phyloP scores from a whole-genome alignment of 2,888 invertebrate species.

The Noctua janthina region DNA sequence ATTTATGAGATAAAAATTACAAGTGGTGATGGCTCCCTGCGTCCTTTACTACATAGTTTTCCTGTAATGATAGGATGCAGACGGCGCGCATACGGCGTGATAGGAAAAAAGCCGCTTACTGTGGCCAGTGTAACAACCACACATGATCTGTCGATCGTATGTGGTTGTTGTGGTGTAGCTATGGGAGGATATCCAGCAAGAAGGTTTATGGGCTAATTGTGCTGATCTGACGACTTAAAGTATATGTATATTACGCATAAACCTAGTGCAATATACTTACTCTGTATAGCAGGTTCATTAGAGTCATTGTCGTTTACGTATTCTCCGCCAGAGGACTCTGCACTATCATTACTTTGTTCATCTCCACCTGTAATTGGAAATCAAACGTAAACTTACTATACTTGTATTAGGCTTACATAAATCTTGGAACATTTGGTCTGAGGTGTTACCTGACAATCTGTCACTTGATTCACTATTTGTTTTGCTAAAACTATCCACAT shows the following conservation, averaged over 20 bases:
- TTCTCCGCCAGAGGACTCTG: constrained; percentile 73
- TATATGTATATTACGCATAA: background rate
- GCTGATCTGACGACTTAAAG: background rate
- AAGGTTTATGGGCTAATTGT: background rate
- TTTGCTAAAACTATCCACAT: constrained; percentile 67
- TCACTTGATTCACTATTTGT: constrained; percentile 69
- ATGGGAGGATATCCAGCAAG: background rate
- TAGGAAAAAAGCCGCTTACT: too few species aligned
- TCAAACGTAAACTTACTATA: background rate
- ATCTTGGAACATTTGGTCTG: background rate
- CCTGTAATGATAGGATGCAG: too few species aligned
- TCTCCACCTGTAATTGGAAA: constrained; percentile 69
- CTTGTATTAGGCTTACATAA: background rate
- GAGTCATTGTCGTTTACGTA: constrained; percentile 71
- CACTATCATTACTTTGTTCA: constrained; percentile 71
- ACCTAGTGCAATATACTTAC: constrained; percentile 65
- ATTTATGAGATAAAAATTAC: background rate
- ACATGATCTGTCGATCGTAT: too few species aligned
- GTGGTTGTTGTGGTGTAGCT: background rate
- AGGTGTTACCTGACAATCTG: constrained; percentile 72
- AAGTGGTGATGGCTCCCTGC: background rate
- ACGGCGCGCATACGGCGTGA: too few species aligned
- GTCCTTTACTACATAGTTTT: background rate
- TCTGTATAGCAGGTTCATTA: constrained; percentile 72
- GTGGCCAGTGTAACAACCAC: too few species aligned